Evolutionary conservation across 2,888 invertebrate species (phyloP).

Genomic region (Fragum fragum): DNA sequence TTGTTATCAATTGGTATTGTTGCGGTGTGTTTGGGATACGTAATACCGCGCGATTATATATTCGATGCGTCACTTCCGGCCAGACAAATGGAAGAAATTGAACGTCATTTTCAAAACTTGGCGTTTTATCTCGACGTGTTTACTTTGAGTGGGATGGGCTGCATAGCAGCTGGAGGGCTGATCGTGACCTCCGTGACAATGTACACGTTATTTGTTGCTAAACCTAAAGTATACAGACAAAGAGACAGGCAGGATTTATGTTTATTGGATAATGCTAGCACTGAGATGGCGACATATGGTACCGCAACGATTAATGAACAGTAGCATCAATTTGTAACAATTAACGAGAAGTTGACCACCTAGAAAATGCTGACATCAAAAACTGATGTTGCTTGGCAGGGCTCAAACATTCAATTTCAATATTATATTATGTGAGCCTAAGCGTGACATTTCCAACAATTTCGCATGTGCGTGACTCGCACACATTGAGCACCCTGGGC

Average conservation of each 20-base stretch:
- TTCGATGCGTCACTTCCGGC: slow-evolving; percentile 75
- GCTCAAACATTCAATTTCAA: too few species aligned
- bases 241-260: slow-evolving; percentile 42
- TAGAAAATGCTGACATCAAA: too few species aligned
- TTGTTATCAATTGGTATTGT: slow-evolving; percentile 70
- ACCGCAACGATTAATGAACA: slow-evolving; percentile 7
- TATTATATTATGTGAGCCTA: too few species aligned
- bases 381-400: too few species aligned
- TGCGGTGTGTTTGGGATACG: slow-evolving; percentile 72
- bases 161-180: slow-evolving; percentile 71
- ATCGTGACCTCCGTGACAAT: slow-evolving; percentile 62
- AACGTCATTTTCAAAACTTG: slow-evolving; percentile 70
- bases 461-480: too few species aligned
- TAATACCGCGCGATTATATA: slow-evolving; percentile 73
- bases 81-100: slow-evolving; percentile 77
- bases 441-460: too few species aligned
- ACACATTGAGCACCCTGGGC: too few species aligned
- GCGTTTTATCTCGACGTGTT: slow-evolving; percentile 69
- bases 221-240: slow-evolving; percentile 25
- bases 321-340: not conserved
- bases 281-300: slow-evolving; percentile 40
- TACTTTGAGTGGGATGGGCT: slow-evolving; percentile 74
- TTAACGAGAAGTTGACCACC: not conserved
- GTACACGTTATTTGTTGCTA: slow-evolving; percentile 17
- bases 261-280: slow-evolving; percentile 29